Conservation (phyloP, 2,888 invertebrate species). For the Pseudococcus viburni region DNA sequence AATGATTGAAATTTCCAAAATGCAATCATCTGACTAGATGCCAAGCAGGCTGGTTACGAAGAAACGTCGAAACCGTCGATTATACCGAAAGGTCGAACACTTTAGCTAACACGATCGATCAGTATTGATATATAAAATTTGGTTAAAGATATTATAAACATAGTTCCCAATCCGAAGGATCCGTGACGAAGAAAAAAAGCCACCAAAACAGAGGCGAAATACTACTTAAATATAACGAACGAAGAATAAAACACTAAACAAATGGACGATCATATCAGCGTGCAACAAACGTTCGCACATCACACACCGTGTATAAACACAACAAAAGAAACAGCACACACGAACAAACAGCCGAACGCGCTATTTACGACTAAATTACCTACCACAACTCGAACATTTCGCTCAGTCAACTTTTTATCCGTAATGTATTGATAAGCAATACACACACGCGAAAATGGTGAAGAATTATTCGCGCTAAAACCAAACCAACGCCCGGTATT, state of each 20-base stretch:
- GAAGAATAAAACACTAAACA: slow-evolving; percentile 30
- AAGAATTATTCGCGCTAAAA: slow-evolving; percentile 23
- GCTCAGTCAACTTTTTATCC: slow-evolving; percentile 39
- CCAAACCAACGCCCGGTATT: neutral
- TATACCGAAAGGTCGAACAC: slow-evolving; percentile 15
- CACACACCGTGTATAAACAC: slow-evolving; percentile 4
- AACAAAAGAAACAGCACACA: slow-evolving; percentile 22
- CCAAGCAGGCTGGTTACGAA: slow-evolving; percentile 34
- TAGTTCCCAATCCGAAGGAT: neutral
- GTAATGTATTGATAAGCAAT: slow-evolving; percentile 24
- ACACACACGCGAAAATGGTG: neutral
- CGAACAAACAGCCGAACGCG: slow-evolving; percentile 41
- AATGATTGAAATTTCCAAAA: slow-evolving; percentile 33
- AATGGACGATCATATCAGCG: slow-evolving; percentile 54
- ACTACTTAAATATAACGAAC: slow-evolving; percentile 31
- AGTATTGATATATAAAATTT: slow-evolving; percentile 30
- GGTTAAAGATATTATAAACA: slow-evolving; percentile 18
- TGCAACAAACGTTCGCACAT: slow-evolving; percentile 42
- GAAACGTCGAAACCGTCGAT: slow-evolving; percentile 20
- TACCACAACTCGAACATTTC: slow-evolving; percentile 33
- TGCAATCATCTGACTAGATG: slow-evolving; percentile 55
- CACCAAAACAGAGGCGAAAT: neutral
- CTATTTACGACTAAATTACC: slow-evolving; percentile 52
- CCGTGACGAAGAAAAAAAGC: neutral
- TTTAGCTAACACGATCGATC: slow-evolving; percentile 31